A percentile compares a stretch with the other conserved stretches of the same genome.
These are phyloP conservation scores for Lasioglossum oenotherae DNA, from an alignment of 2,888 invertebrate species.

Conservation along the genomic window DNA sequence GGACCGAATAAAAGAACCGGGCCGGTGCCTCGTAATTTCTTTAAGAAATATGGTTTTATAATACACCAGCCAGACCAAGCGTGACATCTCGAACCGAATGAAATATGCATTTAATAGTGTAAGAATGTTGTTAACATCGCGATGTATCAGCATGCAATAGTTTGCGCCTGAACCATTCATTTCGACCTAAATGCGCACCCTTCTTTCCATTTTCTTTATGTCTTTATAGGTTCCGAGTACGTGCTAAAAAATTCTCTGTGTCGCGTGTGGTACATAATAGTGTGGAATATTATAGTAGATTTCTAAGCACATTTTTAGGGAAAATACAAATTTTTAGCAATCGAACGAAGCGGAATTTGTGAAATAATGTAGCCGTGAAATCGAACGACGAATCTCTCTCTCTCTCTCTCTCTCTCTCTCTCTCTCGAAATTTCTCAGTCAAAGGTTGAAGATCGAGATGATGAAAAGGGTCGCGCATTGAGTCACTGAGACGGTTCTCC, in stretches of 20 bases:
- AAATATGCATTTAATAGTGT: conserved; percentile 27
- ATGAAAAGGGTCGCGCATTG: background rate
- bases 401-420: background rate
- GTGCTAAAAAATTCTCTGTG: background rate
- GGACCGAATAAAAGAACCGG: conserved; percentile 23
- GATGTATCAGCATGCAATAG: conserved; percentile 22
- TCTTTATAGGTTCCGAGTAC: background rate
- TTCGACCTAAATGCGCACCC: background rate
- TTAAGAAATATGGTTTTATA: conserved; percentile 31
- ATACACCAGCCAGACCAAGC: conserved; percentile 2
- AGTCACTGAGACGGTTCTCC: background rate
- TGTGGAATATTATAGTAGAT: no score
- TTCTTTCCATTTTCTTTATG: background rate
- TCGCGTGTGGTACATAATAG: background rate
- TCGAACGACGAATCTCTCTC: background rate
- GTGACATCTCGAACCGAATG: background rate
- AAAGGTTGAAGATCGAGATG: background rate
- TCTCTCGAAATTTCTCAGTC: background rate
- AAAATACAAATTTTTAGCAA: background rate
- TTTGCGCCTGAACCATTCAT: conserved; percentile 5
- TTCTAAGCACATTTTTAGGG: no score
- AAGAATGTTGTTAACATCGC: conserved; percentile 30
- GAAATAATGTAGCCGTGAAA: background rate
- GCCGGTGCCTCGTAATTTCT: conserved; percentile 42
- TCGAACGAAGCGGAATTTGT: background rate